These are phyloP conservation scores for Pinna nobilis DNA, from an alignment of 1,140 invertebrate genomes.

Conservation along the genomic window DNA sequence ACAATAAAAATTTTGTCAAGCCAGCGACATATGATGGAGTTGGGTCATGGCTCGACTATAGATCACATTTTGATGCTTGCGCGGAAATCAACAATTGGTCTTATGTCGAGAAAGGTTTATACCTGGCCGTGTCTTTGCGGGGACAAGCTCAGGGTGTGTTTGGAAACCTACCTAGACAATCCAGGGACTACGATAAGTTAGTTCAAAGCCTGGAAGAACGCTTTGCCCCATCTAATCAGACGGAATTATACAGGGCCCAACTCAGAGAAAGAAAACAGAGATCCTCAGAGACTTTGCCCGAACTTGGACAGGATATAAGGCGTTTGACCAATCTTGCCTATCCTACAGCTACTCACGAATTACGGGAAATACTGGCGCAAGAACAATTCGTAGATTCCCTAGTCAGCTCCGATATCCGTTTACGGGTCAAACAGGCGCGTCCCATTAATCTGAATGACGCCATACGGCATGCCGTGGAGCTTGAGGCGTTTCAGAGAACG, in stretches of 20 bases:
- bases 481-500: neutral
- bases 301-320: constrained; percentile 26
- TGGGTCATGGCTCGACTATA: constrained; percentile 27
- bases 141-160: constrained; percentile 29
- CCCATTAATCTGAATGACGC: constrained; percentile 18
- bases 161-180: constrained; percentile 6
- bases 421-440: constrained; percentile 16
- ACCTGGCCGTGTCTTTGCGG: constrained; percentile 29
- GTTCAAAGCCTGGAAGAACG: constrained; percentile 2
- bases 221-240: no score
- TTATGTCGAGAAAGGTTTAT: constrained; percentile 16
- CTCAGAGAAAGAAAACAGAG: no score
- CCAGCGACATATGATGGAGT: constrained; percentile 34
- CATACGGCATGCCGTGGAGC: constrained; percentile 10
- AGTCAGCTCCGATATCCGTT: constrained; percentile 16
- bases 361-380: constrained; percentile 16
- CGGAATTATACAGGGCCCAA: no score
- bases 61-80: constrained; percentile 34
- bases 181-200: neutral
- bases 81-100: constrained; percentile 20
- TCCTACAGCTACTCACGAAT: constrained; percentile 16
- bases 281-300: constrained; percentile 22
- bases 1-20: no score
- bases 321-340: constrained; percentile 28
- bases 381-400: constrained; percentile 13